phyloP scores from a whole-genome alignment of 1,140 invertebrate species.

The Lucilia sericata region DNA sequence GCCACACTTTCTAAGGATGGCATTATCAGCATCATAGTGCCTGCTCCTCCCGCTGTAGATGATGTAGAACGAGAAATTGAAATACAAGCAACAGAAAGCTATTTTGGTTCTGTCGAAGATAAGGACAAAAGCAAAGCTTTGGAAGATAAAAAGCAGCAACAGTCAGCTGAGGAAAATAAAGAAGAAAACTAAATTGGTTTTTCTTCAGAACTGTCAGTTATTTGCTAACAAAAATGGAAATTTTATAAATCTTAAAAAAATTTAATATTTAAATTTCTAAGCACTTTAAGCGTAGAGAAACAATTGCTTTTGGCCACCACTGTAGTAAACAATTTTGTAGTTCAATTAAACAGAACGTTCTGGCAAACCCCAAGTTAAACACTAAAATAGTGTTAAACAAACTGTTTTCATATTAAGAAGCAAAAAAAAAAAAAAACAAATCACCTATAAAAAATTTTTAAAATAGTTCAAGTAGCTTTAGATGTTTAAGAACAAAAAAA shows the following conservation, averaged over 20 bases:
- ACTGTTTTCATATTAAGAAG: not conserved
- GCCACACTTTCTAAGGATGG: constrained; percentile 65
- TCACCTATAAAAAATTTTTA: not conserved
- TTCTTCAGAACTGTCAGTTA: not conserved
- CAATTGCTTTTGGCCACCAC: not conserved
- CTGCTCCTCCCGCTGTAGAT: constrained; percentile 63
- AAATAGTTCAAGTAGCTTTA: constrained; percentile 13
- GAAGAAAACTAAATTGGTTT: constrained; percentile 4
- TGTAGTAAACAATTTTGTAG: not conserved
- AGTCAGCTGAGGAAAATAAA: constrained; percentile 44
- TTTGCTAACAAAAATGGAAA: too few relatives aligned
- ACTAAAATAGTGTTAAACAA: not conserved
- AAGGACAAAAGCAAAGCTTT: constrained; percentile 56
- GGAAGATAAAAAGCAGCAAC: constrained; percentile 50
- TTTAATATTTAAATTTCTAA: not conserved
- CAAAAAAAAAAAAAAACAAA: not conserved
- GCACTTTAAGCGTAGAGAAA: not conserved
- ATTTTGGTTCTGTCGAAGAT: constrained; percentile 62
- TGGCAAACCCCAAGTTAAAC: not conserved
- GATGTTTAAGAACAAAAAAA: not conserved
- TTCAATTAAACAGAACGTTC: not conserved
- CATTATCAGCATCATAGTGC: constrained; percentile 63
- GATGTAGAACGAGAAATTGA: constrained; percentile 64
- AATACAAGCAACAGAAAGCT: constrained; percentile 61
- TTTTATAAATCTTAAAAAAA: not conserved